Conservation (phyloP, 1,140 invertebrate genomes). For the Pygmarrhopalites habei region DNA sequence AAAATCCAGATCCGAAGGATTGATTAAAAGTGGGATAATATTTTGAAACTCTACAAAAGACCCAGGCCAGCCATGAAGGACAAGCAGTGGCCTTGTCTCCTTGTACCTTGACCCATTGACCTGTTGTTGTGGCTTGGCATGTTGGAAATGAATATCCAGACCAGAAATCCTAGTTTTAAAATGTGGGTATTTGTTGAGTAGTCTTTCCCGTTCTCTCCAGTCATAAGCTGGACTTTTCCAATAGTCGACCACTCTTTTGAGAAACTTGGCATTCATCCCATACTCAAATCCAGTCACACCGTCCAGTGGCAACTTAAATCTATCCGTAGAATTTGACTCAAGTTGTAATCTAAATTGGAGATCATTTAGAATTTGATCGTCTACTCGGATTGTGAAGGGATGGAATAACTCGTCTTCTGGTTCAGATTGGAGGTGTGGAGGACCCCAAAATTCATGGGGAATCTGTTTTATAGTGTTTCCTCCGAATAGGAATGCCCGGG, state of each 20-base stretch:
- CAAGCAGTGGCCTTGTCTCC: neutral
- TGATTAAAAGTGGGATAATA: conserved; percentile 57
- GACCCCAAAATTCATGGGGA: too few species aligned
- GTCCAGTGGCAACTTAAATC: conserved; percentile 51
- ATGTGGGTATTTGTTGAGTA: conserved; percentile 46
- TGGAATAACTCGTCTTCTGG: conserved; percentile 14
- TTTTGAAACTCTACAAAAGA: conserved; percentile 51
- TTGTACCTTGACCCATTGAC: conserved; percentile 26
- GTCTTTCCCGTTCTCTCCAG: conserved; percentile 46
- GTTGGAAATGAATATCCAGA: too few species aligned
- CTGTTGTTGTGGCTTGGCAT: conserved; percentile 41
- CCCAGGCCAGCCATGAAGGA: conserved; percentile 50
- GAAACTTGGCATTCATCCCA: conserved; percentile 63
- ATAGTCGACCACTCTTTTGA: conserved; percentile 61
- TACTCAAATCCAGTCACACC: conserved; percentile 64
- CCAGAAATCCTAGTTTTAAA: conserved; percentile 51
- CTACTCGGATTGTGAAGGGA: conserved; percentile 22
- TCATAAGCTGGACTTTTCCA: conserved; percentile 52
- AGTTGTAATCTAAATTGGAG: conserved; percentile 53
- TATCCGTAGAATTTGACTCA: conserved; percentile 42
- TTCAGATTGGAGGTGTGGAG: too few species aligned
- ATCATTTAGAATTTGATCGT: conserved; percentile 52
- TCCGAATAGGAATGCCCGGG: too few species aligned
- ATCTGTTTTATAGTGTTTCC: too few species aligned
- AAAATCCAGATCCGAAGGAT: conserved; percentile 23